phyloP scores from a whole-genome alignment of 2,113 vertebrate species.

The Amphilophus citrinellus region DNA sequence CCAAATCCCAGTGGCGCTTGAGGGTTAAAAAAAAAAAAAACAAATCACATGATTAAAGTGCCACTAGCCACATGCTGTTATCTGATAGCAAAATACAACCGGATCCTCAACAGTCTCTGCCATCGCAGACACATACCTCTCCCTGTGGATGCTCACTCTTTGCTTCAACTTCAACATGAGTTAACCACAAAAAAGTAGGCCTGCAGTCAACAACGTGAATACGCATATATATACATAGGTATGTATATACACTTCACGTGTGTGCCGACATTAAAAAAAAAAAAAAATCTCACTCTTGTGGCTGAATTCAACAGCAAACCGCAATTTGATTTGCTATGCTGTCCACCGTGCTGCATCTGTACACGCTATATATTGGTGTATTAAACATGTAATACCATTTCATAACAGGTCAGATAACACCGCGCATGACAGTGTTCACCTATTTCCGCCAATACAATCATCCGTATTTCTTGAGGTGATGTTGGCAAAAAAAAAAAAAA shows the following conservation, averaged over 20 bases:
- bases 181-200: conserved; percentile 44
- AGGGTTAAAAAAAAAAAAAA: conserved; percentile 33
- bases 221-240: not conserved
- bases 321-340: not conserved
- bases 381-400: conserved; percentile 16
- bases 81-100: conserved; percentile 30
- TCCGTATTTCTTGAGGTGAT: conserved; percentile 18
- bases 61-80: conserved; percentile 32
- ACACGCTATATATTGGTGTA: not conserved
- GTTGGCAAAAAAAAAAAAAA: not conserved
- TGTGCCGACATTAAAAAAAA: not conserved
- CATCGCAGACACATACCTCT: not conserved
- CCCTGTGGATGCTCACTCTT: not conserved
- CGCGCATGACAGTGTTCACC: conserved; percentile 36
- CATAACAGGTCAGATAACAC: conserved; percentile 18
- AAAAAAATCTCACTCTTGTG: not conserved
- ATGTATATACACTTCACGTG: not conserved
- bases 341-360: conserved; percentile 21
- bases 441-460: conserved; percentile 26
- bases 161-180: conserved; percentile 27
- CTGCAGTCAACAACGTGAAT: conserved; percentile 2
- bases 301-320: not conserved
- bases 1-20: conserved; percentile 45
- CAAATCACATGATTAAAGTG: conserved; percentile 56
- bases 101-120: conserved; percentile 2